These are phyloP conservation scores for Mesorhabditis sp. DNA, from an alignment of 2,888 invertebrate species.

Conservation along the genomic window DNA sequence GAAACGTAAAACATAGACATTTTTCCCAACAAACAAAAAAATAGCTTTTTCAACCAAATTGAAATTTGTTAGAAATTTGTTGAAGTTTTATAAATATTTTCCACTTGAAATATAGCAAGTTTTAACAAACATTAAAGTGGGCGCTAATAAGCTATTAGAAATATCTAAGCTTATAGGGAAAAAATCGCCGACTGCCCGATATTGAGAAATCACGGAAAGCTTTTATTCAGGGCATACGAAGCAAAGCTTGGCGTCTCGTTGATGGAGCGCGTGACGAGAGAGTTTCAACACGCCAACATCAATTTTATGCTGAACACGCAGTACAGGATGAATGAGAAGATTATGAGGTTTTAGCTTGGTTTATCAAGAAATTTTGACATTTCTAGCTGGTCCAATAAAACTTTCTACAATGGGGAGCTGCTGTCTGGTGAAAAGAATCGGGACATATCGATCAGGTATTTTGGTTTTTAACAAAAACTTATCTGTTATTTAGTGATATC, in stretches of 20 bases:
- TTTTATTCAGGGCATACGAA: conserved; percentile 16
- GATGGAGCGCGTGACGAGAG: conserved; percentile 31
- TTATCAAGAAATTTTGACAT: background rate
- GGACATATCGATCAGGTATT: conserved; percentile 18
- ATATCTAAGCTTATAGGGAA: too few relatives aligned
- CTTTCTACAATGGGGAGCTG: conserved; percentile 43
- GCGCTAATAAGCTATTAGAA: too few relatives aligned
- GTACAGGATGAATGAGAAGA: conserved; percentile 47
- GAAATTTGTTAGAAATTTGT: too few relatives aligned
- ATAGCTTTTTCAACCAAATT: too few relatives aligned
- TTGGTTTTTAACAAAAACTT: background rate
- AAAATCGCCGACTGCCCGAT: too few relatives aligned
- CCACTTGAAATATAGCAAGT: too few relatives aligned
- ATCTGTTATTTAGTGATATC: conserved; percentile 14
- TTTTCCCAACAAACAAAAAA: background rate
- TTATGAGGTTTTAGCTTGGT: conserved; percentile 24
- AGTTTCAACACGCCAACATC: conserved; percentile 25
- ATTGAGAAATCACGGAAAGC: background rate
- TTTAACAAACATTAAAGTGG: too few relatives aligned
- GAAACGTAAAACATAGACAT: background rate
- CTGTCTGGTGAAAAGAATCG: conserved; percentile 25
- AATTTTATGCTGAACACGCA: conserved; percentile 40
- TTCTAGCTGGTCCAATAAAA: conserved; percentile 43
- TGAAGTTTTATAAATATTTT: too few relatives aligned
- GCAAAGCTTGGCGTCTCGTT: conserved; percentile 19